phyloP scores from a whole-genome alignment of 2,113 vertebrate species.

The Acrocephalus kingi region DNA sequence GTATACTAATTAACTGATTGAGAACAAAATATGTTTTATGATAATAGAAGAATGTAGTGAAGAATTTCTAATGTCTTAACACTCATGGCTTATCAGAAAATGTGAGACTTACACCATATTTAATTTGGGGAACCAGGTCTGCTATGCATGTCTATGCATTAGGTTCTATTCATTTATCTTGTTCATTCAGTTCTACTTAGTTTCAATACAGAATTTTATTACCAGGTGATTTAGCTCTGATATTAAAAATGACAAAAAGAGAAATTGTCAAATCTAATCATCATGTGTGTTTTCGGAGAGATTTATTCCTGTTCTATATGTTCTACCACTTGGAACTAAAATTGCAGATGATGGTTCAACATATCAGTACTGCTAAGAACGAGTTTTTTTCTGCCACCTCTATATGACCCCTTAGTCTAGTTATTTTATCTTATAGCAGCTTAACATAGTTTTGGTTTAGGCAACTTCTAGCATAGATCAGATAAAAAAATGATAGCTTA shows the following conservation, averaged over 20 bases:
- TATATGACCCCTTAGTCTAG: not conserved
- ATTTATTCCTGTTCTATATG: not conserved
- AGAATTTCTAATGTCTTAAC: not conserved
- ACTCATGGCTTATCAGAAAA: not conserved
- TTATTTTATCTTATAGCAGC: not conserved
- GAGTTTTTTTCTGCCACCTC: not conserved
- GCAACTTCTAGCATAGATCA: not conserved
- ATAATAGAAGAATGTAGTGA: not conserved
- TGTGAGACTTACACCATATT: not conserved
- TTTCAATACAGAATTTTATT: not conserved
- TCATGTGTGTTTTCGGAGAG: not conserved
- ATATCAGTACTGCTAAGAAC: not conserved
- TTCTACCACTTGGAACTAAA: not conserved
- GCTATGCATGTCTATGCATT: not conserved
- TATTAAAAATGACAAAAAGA: not conserved
- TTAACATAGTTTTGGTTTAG: not conserved
- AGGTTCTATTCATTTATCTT: not conserved
- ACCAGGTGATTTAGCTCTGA: not conserved
- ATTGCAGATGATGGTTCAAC: not conserved
- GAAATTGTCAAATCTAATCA: not conserved
- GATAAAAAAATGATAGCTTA: not conserved
- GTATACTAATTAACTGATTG: not conserved
- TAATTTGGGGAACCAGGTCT: not conserved
- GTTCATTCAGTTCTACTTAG: not conserved
- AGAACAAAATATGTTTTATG: not conserved